phyloP scores from a whole-genome alignment of 1,140 invertebrate genomes.

The Zaprionus tsacasi region DNA sequence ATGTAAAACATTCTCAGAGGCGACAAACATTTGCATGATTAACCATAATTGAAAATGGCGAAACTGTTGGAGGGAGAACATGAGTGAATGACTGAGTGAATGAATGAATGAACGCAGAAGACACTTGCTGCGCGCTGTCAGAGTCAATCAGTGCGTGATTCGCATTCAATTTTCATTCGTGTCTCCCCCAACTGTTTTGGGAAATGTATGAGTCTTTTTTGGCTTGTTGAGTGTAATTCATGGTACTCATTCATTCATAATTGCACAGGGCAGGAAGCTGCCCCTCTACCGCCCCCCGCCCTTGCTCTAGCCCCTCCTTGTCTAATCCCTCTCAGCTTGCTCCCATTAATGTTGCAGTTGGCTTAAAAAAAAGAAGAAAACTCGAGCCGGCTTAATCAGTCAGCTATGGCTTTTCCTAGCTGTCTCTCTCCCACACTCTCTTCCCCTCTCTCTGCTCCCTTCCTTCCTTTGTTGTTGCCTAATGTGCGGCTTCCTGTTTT shows the following conservation, averaged over 20 bases:
- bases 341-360: slow-evolving; percentile 71
- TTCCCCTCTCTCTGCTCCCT: slow-evolving; percentile 4
- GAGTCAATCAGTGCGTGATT: slow-evolving; percentile 64
- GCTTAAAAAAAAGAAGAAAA: not conserved
- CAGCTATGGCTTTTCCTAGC: slow-evolving; percentile 34
- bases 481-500: slow-evolving; percentile 81
- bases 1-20: slow-evolving; percentile 80
- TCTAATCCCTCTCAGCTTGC: not conserved
- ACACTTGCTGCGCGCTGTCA: not conserved
- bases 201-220: no score
- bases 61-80: slow-evolving; percentile 37
- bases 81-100: not conserved
- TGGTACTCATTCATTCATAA: slow-evolving; percentile 77
- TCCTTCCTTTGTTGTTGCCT: slow-evolving; percentile 59
- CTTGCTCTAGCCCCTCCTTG: not conserved
- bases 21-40: slow-evolving; percentile 82
- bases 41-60: slow-evolving; percentile 79
- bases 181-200: slow-evolving; percentile 32
- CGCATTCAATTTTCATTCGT: slow-evolving; percentile 73
- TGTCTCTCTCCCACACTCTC: not conserved
- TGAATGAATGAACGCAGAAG: not conserved
- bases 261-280: slow-evolving; percentile 60
- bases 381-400: slow-evolving; percentile 56
- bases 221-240: slow-evolving; percentile 58
- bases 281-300: not conserved